phyloP scores from a whole-genome alignment of 2,113 vertebrate species.

The Argyrosomus japonicus region DNA sequence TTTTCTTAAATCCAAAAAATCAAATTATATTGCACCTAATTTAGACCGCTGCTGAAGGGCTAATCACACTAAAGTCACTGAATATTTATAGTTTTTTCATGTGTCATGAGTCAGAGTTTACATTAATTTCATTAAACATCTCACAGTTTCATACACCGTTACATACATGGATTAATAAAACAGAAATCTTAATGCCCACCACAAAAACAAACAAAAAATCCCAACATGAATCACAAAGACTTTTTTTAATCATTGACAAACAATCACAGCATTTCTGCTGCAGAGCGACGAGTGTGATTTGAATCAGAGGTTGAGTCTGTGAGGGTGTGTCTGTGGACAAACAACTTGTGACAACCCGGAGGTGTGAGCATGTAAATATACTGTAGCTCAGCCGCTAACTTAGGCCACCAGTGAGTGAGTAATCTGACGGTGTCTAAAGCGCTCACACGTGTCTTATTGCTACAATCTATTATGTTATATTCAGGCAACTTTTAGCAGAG shows the following conservation, averaged over 20 bases:
- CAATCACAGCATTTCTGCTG: conserved; percentile 15
- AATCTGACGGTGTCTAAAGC: neutral
- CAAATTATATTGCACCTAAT: neutral
- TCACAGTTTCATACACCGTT: neutral
- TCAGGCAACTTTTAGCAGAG: neutral
- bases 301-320: conserved; percentile 2
- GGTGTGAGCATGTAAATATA: neutral
- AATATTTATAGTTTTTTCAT: neutral
- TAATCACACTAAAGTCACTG: neutral
- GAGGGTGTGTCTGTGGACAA: conserved; percentile 11
- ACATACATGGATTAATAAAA: neutral
- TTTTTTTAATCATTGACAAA: conserved; percentile 68
- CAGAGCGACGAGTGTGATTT: neutral
- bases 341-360: neutral
- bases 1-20: neutral
- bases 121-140: too few relatives aligned
- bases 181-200: neutral
- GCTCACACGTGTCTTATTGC: neutral
- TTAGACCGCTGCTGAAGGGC: neutral
- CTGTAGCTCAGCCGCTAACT: neutral
- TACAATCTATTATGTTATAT: neutral
- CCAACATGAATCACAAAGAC: conserved; percentile 28
- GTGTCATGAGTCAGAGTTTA: neutral
- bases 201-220: conserved; percentile 3
- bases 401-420: too few relatives aligned